Conservation (phyloP, 2,113 vertebrate species). For the Pseudorasbora parva region DNA sequence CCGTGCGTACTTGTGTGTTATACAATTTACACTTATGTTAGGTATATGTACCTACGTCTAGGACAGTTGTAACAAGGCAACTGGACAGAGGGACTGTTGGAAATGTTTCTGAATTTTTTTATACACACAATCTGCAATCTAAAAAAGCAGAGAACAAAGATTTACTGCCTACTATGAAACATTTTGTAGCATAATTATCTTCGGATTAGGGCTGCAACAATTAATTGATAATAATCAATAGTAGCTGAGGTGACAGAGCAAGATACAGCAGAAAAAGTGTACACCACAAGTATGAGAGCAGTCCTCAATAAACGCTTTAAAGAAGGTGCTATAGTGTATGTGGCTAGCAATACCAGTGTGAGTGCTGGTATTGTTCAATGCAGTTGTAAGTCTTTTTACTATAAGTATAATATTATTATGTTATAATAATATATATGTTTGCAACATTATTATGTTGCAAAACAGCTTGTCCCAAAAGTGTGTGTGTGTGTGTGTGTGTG, state of each 20-base stretch:
- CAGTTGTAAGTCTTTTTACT: too few relatives aligned
- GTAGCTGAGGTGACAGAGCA: neutral
- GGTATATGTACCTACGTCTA: neutral
- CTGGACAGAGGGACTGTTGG: neutral
- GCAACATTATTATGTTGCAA: neutral
- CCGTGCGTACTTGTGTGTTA: too few relatives aligned
- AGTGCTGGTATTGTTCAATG: neutral
- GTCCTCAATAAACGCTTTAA: neutral
- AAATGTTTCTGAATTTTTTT: neutral
- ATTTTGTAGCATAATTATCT: neutral
- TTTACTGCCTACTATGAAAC: neutral
- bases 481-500: too few relatives aligned
- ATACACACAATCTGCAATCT: neutral
- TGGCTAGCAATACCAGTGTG: neutral
- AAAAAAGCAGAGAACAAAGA: slow-evolving; percentile 10
- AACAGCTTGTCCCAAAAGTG: neutral
- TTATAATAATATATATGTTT: too few relatives aligned
- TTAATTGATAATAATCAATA: neutral
- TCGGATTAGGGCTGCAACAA: neutral
- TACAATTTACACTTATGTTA: neutral
- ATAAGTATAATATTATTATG: neutral
- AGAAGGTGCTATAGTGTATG: neutral
- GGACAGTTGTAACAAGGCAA: neutral
- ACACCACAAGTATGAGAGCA: neutral
- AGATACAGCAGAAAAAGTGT: neutral